Conservation (phyloP, 2,888 invertebrate species). For the Tetrapedia diversipes region DNA sequence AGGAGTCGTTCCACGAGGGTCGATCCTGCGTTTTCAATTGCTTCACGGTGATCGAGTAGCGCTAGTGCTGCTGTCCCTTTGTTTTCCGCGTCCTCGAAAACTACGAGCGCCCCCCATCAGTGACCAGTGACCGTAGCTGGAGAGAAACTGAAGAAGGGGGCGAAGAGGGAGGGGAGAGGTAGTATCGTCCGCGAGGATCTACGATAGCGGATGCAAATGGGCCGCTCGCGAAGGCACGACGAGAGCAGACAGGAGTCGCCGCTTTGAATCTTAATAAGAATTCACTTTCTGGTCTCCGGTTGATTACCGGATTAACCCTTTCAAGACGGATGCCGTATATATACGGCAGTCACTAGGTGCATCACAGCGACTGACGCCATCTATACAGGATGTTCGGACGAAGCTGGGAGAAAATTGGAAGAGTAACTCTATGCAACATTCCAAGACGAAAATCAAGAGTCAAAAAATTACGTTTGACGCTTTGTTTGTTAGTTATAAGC, state of each 20-base stretch:
- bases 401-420: no score
- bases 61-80: conserved; percentile 16
- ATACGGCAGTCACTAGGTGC: no score
- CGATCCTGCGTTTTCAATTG: conserved; percentile 5
- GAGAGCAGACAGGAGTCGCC: conserved; percentile 11
- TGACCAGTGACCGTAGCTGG: conserved; percentile 33
- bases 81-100: conserved; percentile 34
- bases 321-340: no score
- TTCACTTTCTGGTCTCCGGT: conserved; percentile 52
- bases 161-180: not conserved
- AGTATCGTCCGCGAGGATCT: conserved; percentile 37
- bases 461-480: no score
- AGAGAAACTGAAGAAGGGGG: no score
- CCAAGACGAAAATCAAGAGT: no score
- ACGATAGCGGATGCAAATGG: conserved; percentile 54
- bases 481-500: no score
- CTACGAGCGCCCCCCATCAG: not conserved
- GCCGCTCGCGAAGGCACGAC: conserved; percentile 9
- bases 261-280: conserved; percentile 61
- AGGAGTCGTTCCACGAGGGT: not conserved
- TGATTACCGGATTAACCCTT: conserved; percentile 62
- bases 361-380: no score
- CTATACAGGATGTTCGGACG: no score
- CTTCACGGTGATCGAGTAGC: conserved; percentile 17
- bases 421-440: no score